Evolutionary conservation across 2,888 invertebrate genomes (phyloP).

Genomic region (Ormyrus thymus): DNA sequence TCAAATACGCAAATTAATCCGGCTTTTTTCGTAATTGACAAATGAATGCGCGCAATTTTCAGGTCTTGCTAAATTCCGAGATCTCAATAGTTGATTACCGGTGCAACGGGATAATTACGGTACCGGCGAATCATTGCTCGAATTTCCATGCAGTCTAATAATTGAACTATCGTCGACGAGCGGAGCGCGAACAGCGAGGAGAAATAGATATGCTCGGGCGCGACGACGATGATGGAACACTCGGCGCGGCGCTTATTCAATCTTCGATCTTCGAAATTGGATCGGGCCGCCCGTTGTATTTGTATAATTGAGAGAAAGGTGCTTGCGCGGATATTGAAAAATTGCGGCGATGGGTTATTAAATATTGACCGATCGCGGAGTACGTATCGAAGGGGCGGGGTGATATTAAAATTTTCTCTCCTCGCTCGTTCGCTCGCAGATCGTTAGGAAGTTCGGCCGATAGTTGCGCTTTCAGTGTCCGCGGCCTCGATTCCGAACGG

Average conservation of each 20-base stretch:
- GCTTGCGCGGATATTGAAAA: constrained; percentile 46
- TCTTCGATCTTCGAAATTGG: constrained; percentile 37
- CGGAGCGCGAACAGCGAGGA: too few relatives aligned
- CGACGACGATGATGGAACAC: constrained; percentile 11
- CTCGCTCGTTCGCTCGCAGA: neutral
- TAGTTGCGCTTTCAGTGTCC: constrained; percentile 16
- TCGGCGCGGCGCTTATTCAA: constrained; percentile 28
- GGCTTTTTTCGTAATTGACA: too few relatives aligned
- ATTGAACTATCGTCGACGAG: too few relatives aligned
- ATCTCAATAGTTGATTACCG: too few relatives aligned
- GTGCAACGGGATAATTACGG: too few relatives aligned
- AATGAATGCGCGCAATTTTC: too few relatives aligned
- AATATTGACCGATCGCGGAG: constrained; percentile 41
- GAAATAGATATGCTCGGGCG: too few relatives aligned
- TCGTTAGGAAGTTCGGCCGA: constrained; percentile 18
- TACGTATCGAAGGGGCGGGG: neutral
- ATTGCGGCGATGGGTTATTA: constrained; percentile 49
- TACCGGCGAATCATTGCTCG: too few relatives aligned
- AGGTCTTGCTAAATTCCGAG: too few relatives aligned
- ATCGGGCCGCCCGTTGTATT: constrained; percentile 30
- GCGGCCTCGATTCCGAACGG: constrained; percentile 1
- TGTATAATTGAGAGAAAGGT: constrained; percentile 32
- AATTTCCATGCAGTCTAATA: too few relatives aligned
- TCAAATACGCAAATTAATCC: too few relatives aligned
- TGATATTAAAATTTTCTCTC: constrained; percentile 43